Conservation (phyloP, 2,888 invertebrate species). For the Pimpla rufipes region DNA sequence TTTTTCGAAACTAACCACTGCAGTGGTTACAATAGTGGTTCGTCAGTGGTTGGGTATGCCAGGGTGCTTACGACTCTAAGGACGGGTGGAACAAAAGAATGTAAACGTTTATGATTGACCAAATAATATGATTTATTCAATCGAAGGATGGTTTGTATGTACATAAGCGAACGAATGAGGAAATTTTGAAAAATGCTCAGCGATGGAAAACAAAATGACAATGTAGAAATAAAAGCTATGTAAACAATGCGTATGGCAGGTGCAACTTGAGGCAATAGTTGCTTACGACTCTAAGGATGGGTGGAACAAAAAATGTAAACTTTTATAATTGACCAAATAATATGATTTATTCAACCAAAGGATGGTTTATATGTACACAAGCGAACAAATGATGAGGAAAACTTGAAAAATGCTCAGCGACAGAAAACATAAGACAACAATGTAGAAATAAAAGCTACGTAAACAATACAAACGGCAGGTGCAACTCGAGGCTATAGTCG, state of each 20-base stretch:
- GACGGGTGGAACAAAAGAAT: slow-evolving; percentile 19
- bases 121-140: slow-evolving; percentile 44
- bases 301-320: slow-evolving; percentile 7
- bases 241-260: no score
- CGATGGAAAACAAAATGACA: slow-evolving; percentile 38
- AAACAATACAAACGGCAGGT: no score
- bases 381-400: slow-evolving; percentile 16
- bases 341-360: slow-evolving; percentile 41
- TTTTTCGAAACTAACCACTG: no score
- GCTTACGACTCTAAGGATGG: slow-evolving; percentile 23
- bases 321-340: slow-evolving; percentile 20
- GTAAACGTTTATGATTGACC: slow-evolving; percentile 23
- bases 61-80: slow-evolving; percentile 5
- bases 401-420: not conserved
- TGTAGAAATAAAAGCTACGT: slow-evolving; percentile 38
- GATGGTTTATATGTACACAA: slow-evolving; percentile 35
- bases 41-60: no score
- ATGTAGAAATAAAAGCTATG: slow-evolving; percentile 23
- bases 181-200: not conserved
- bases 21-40: no score
- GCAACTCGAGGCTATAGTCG: not conserved
- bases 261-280: not conserved
- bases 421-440: slow-evolving; percentile 27
- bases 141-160: slow-evolving; percentile 12
- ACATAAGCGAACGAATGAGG: slow-evolving; percentile 41